phyloP scores from a whole-genome alignment of 2,888 invertebrate genomes.

The Lomographa bimaculata region DNA sequence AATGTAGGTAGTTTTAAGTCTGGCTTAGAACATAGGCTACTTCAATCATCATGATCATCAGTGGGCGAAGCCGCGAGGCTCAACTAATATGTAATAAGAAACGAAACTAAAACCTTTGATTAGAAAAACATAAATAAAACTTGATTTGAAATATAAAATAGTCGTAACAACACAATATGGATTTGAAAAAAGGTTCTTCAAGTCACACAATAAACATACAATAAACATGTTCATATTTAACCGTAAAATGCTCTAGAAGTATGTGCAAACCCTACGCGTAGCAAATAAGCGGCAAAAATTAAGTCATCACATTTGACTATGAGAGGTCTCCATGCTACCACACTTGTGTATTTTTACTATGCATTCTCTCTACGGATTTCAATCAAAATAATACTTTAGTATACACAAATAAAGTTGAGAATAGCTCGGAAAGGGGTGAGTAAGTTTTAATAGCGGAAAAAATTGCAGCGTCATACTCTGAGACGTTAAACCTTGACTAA shows the following conservation, averaged over 20 bases:
- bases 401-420: conserved; percentile 7
- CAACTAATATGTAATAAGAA: no score
- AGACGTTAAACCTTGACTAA: conserved; percentile 71
- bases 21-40: no score
- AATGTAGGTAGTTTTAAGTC: no score
- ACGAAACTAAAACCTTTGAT: no score
- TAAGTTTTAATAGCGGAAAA: conserved; percentile 59
- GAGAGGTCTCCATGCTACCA: conserved; percentile 60
- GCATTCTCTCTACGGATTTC: conserved; percentile 4
- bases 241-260: conserved; percentile 27
- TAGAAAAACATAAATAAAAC: no score
- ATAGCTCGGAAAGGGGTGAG: conserved; percentile 12
- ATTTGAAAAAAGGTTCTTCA: no score
- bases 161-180: no score
- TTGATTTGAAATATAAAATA: no score
- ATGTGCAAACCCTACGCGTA: conserved; percentile 58
- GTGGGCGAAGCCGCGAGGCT: no score
- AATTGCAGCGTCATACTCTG: conserved; percentile 71
- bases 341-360: conserved; percentile 48
- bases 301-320: conserved; percentile 71
- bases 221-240: conserved; percentile 29
- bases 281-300: conserved; percentile 67
- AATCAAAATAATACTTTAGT: conserved; percentile 4
- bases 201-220: no score
- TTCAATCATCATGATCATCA: no score